Base-by-base conservation (phyloP, 2,888 invertebrate genomes). In the Andricus curvator region DNA sequence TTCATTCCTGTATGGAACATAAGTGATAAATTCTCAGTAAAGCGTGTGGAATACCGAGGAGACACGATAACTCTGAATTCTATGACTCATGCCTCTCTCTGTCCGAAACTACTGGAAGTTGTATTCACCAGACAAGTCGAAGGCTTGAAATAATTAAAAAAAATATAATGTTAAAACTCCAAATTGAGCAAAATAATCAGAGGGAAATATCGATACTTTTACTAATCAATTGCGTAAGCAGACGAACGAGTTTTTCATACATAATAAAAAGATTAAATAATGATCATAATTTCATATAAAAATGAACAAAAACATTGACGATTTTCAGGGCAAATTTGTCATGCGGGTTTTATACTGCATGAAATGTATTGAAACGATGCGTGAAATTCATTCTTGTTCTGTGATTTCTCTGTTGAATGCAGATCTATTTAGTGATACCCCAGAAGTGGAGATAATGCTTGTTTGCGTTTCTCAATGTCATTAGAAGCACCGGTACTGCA, bases 41-140 rank as follows among this genome's bases (percentile, higher is more conserved):
- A 70, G 67, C 76, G 60, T 80, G 80, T 81, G 79, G 76, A 84
- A 84, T 84, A 84, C 84, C 80, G 29, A 79, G 84, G 83, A 83
- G 79, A 84, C 77, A 70, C 48, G 29, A 48, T 44, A 51, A 70
- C 70, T 70, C 17, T 70, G 20, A 74, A 56, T 56, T 74, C 56
- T 74, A 33, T 74, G 74, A 74, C 29, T 74, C 74, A 74, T 56
- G 33, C 74, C 33, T 51, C 56, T 29, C 20, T 9, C 33, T n/a
- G 74, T 56, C 51, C n/a, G n/a, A 37, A 74, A 51, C 51, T 56
- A 33, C 20, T 15, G 51, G 20, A 33, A 56, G 33, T 56, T 74
- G 33, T 74, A 56, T 74, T 51, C 5, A 74, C 33, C 29, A 70
- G 20, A 51, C 20, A 29, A 56, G 22, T 41, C 48, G n/a, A 74